Evolutionary conservation across 1,140 invertebrate species (phyloP).

Genomic region (Nasonia longicornis): DNA sequence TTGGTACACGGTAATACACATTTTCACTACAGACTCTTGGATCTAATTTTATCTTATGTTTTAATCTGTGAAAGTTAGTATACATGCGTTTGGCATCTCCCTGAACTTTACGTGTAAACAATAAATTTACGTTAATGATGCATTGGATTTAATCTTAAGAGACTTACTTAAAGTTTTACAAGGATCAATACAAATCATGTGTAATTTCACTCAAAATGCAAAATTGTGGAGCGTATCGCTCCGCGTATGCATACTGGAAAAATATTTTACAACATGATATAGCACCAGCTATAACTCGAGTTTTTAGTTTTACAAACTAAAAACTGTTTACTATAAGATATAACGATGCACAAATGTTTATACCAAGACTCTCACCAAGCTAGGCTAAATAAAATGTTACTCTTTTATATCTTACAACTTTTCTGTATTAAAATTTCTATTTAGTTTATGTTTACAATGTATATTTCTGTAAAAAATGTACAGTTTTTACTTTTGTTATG

Average conservation of each 20-base stretch:
- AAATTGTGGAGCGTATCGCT: slow-evolving; percentile 40
- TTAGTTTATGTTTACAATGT: slow-evolving; percentile 29
- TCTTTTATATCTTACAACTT: slow-evolving; percentile 39
- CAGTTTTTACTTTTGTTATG: slow-evolving; percentile 5
- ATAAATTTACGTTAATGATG: slow-evolving; percentile 32
- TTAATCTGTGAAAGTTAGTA: slow-evolving; percentile 38
- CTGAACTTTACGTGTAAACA: slow-evolving; percentile 27
- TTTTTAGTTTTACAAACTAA: slow-evolving; percentile 48
- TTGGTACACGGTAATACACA: slow-evolving; percentile 39
- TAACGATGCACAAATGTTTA: slow-evolving; percentile 32
- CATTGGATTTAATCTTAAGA: slow-evolving; percentile 22
- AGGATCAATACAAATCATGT: slow-evolving; percentile 42
- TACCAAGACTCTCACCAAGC: slow-evolving; percentile 36
- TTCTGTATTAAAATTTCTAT: slow-evolving; percentile 27
- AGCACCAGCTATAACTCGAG: slow-evolving; percentile 47
- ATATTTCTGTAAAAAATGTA: slow-evolving; percentile 48
- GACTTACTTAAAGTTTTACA: slow-evolving; percentile 28
- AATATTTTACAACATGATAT: slow-evolving; percentile 48
- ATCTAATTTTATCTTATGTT: slow-evolving; percentile 42
- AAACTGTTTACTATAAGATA: slow-evolving; percentile 41
- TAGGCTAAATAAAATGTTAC: slow-evolving; percentile 27
- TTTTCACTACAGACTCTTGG: slow-evolving; percentile 36
- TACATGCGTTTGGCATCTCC: slow-evolving; percentile 44
- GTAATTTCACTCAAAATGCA: slow-evolving; percentile 44
- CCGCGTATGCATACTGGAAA: slow-evolving; percentile 40